Evolutionary conservation across 2,888 invertebrate genomes (phyloP).

Genomic region (Bursaphelenchus okinawaensis): DNA sequence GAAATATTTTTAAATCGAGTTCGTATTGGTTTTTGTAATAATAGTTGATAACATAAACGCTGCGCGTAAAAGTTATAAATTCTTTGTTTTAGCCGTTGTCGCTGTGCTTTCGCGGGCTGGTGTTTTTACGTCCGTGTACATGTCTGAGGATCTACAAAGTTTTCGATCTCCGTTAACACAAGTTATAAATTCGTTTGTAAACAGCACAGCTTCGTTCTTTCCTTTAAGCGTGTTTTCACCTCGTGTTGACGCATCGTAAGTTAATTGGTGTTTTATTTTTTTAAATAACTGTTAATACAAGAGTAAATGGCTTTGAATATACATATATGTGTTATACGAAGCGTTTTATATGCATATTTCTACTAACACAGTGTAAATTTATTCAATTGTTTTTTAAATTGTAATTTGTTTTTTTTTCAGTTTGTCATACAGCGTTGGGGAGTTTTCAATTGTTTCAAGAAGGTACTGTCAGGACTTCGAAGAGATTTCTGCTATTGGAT

Average conservation of each 20-base stretch:
- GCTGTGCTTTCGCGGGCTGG: not conserved
- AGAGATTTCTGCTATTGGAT: conserved; percentile 40
- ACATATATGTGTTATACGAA: too few species aligned
- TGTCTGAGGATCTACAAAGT: not conserved
- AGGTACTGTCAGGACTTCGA: conserved; percentile 36
- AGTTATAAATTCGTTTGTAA: not conserved
- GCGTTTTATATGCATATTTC: too few species aligned
- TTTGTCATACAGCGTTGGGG: not conserved
- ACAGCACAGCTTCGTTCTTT: not conserved
- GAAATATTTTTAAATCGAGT: too few species aligned
- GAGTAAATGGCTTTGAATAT: too few species aligned
- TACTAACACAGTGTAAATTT: too few species aligned
- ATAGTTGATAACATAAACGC: too few species aligned
- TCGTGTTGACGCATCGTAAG: not conserved
- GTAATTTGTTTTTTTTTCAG: not conserved
- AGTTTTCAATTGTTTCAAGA: conserved; percentile 15
- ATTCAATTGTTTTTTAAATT: too few species aligned
- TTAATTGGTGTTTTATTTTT: too few species aligned
- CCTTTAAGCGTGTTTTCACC: not conserved
- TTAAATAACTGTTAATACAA: too few species aligned
- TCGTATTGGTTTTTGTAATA: too few species aligned
- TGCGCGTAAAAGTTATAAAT: too few species aligned
- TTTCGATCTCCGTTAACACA: not conserved
- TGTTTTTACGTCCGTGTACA: not conserved
- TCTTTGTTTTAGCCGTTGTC: not conserved